Percentiles rank a stretch among this genome's conserved stretches.
These are phyloP conservation scores for Gastrophysa polygoni DNA, from an alignment of 2,888 invertebrate genomes.

Conservation along the genomic window DNA sequence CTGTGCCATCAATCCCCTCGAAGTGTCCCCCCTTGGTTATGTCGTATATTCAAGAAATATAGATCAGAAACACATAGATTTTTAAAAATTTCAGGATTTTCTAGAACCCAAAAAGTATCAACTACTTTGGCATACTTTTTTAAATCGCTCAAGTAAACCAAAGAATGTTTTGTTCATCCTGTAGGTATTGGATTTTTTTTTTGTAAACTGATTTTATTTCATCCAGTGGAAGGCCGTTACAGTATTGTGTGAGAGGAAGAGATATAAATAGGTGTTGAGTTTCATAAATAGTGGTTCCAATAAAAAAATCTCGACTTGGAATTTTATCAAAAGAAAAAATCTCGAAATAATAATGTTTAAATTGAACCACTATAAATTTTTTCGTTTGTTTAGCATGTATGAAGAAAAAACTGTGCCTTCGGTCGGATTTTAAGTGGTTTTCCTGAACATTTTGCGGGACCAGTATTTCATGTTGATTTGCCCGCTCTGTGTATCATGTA, in stretches of 20 bases:
- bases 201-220: background rate
- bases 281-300: background rate
- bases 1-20: no score
- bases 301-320: no score
- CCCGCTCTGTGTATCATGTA: constrained; percentile 19
- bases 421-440: constrained; percentile 30
- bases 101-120: no score
- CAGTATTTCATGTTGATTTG: constrained; percentile 31
- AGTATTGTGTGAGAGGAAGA: background rate
- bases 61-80: no score
- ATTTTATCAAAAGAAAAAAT: no score
- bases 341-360: no score
- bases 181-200: background rate
- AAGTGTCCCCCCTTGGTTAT: no score
- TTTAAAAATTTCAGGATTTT: no score
- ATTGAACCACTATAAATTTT: constrained; percentile 17
- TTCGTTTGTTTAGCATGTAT: constrained; percentile 33
- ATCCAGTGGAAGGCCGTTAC: background rate
- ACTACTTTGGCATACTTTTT: no score
- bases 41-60: no score
- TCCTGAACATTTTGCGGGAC: constrained; percentile 36
- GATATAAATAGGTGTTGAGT: background rate
- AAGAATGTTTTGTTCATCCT: background rate
- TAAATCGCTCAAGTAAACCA: no score
- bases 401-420: constrained; percentile 40